A percentile compares a stretch with the other conserved stretches of the same genome.
These are phyloP conservation scores for Scolopax bukidnonensis DNA, from an alignment of 2,797 vertebrate genomes.

Conservation along the genomic window DNA sequence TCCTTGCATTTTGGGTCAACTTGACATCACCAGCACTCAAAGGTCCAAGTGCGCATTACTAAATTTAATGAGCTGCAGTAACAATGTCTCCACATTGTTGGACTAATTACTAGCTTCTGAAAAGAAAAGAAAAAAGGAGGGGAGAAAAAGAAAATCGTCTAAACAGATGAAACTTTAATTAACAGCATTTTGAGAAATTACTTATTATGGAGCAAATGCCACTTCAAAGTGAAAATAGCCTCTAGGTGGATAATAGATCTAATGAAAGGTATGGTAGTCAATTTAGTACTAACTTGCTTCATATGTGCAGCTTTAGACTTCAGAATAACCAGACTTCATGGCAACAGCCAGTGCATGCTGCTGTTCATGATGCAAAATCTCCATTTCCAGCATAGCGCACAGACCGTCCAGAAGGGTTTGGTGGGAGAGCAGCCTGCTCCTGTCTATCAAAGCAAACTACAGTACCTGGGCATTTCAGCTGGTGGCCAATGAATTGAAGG, in stretches of 20 bases:
- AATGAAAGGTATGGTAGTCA: conserved; percentile 11
- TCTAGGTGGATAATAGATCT: conserved; percentile 47
- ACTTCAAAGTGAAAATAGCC: conserved; percentile 69
- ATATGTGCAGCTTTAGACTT: background rate
- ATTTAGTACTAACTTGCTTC: background rate
- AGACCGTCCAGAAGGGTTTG: background rate
- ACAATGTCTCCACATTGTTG: conserved; percentile 31
- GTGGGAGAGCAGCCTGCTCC: background rate
- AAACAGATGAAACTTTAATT: conserved; percentile 74
- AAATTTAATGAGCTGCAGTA: conserved; percentile 72
- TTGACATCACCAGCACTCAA: conserved; percentile 45
- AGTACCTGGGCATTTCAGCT: background rate
- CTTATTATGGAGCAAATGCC: conserved; percentile 57
- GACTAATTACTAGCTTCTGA: conserved; percentile 60
- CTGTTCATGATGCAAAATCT: background rate
- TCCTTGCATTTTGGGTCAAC: conserved; percentile 53
- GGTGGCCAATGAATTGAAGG: background rate
- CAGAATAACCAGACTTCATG: conserved; percentile 15
- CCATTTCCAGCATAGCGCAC: background rate
- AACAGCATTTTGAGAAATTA: conserved; percentile 57
- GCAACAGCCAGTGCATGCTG: background rate
- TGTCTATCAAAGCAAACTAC: background rate
- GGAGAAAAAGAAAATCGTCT: conserved; percentile 8
- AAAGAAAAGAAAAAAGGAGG: background rate
- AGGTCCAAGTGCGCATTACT: conserved; percentile 59